Evolutionary conservation across 2,797 vertebrate genomes (phyloP).

Genomic region (Crocidura indochinensis): DNA sequence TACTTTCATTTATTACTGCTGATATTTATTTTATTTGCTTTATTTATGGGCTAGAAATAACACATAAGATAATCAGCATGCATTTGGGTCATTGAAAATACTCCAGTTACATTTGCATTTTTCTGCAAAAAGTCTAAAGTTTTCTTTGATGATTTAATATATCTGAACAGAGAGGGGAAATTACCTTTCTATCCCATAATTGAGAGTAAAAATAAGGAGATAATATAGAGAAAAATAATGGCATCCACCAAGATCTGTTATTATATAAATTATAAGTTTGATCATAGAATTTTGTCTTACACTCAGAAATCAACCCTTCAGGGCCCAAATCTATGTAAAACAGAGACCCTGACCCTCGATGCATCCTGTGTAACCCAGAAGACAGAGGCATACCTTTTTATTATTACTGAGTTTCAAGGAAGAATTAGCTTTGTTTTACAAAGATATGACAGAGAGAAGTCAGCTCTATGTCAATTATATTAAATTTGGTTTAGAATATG

Average conservation of each 20-base stretch:
- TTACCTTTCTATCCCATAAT: constrained; percentile 32
- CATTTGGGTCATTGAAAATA: constrained; percentile 85
- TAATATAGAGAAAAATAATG: not conserved
- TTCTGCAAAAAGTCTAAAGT: constrained; percentile 72
- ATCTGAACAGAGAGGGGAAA: constrained; percentile 75
- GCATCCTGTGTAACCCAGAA: not conserved
- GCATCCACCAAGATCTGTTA: constrained; percentile 45
- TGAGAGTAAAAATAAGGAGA: constrained; percentile 42
- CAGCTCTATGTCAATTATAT: too few species aligned
- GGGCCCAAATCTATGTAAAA: constrained; percentile 34
- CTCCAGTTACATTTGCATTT: constrained; percentile 82
- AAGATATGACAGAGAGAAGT: too few species aligned
- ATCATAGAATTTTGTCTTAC: constrained; percentile 66
- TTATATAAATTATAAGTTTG: constrained; percentile 51
- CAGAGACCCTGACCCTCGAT: not conserved
- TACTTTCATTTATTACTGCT: constrained; percentile 84
- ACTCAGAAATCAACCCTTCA: not conserved
- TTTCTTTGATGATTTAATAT: constrained; percentile 75
- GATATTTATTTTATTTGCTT: constrained; percentile 86
- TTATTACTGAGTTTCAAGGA: constrained; percentile 56
- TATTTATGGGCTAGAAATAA: constrained; percentile 85
- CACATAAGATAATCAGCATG: constrained; percentile 86
- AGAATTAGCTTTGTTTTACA: too few species aligned
- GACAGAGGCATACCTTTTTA: constrained; percentile 39
- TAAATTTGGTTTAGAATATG: too few species aligned